Evolutionary conservation across 2,113 vertebrate species (phyloP).

Genomic region (Aptenodytes forsteri): DNA sequence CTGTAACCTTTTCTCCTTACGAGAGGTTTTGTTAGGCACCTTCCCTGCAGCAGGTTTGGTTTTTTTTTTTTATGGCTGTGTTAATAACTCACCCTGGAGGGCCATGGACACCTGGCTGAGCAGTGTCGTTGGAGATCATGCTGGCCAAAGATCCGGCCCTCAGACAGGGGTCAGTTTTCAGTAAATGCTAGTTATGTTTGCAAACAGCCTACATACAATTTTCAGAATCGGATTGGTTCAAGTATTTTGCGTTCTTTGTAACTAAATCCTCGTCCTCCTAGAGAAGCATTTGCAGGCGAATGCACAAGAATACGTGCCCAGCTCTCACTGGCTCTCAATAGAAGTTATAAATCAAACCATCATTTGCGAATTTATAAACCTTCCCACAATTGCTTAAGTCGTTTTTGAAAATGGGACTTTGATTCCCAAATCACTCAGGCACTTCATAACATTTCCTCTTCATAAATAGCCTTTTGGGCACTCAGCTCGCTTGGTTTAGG

Average conservation of each 20-base stretch:
- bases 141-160: not conserved
- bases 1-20: not conserved
- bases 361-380: not conserved
- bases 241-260: not conserved
- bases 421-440: not conserved
- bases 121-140: accelerated
- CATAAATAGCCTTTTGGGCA: not conserved
- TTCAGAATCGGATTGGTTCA: accelerated
- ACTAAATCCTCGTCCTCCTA: not conserved
- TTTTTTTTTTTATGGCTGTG: too few species aligned
- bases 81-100: not conserved
- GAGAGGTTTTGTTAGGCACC: not conserved
- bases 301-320: not conserved
- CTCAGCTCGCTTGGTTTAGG: not conserved
- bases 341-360: not conserved
- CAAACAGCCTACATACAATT: not conserved
- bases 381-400: not conserved
- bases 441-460: not conserved
- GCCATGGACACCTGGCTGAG: not conserved
- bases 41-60: not conserved
- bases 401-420: not conserved
- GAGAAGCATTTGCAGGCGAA: not conserved
- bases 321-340: not conserved
- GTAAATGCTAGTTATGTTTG: not conserved
- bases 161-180: not conserved